Base-by-base conservation (phyloP, 2,113 vertebrate genomes). In the Psilopsiagon aurifrons region DNA sequence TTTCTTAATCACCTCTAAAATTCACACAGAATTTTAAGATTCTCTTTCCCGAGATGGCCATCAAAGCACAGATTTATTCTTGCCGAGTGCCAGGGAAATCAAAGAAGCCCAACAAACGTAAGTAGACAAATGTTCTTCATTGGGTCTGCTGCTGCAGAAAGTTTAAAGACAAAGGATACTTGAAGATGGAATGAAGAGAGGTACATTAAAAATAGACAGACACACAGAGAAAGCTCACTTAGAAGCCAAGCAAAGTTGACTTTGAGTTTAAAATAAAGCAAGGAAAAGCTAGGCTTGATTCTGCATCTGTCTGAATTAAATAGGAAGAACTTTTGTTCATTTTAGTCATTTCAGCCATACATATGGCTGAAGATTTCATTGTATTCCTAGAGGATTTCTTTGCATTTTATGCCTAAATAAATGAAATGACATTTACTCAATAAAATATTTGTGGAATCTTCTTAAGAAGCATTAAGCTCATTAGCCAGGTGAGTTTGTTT, bases 401-500 rank as follows among this genome's bases (percentile, higher is more conserved):
- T 49, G 11, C 28, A 29, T 37, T 70, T 92, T 16, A 43, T 3
- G 13, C 46, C 16, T 37, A 17, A 9, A 10, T 10, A 80, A 90
- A 62, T 31, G 24, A 66, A 78, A 54, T 28, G 35, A 66, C 37
- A 68, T 86, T 86, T 44, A 60, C 57, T 90, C 55, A 9, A 8
- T 46, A 8, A 37, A 91, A 49, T 44, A 70, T 59, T 83, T 39
- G 9, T 3, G 2, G 28, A 29, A 44, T n/a, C 52, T 20, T 80
- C 70, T 51, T 57, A 74, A 76, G 84, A 83, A 29, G 46, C 75
- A 37, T 31, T 70, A 73, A 92, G 91, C 67, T 94, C 75, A 20
- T 91, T 73, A 76, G 83, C 69, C 90, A 89, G 90, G 83, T 85
- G 74, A 92, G 85, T 87, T 94, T 41, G 2, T 54, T 90, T 88